These are phyloP conservation scores for Corythoichthys intestinalis DNA, from an alignment of 2,113 vertebrate species.

Conservation along the genomic window DNA sequence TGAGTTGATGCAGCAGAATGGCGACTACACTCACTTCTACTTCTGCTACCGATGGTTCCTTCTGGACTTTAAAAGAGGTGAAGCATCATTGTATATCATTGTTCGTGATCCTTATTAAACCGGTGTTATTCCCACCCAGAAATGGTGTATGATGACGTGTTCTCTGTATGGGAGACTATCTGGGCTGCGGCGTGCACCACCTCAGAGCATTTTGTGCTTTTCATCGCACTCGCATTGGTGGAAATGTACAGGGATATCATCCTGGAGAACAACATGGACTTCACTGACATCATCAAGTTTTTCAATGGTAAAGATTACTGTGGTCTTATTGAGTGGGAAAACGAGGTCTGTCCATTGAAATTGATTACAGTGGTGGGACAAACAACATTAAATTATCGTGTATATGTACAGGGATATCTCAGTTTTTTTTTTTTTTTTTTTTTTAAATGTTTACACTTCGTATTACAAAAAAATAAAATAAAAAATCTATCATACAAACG, in stretches of 20 bases:
- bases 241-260: conserved; percentile 96
- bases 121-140: conserved; percentile 66
- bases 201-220: conserved; percentile 92
- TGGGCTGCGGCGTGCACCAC: conserved; percentile 90
- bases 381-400: background rate
- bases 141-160: conserved; percentile 92
- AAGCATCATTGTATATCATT: conserved; percentile 4
- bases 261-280: conserved; percentile 98
- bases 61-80: conserved; percentile 95
- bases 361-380: background rate
- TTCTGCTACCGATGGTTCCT: conserved; percentile 99
- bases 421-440: too few relatives aligned
- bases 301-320: conserved; percentile 83
- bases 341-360: too few relatives aligned
- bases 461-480: too few relatives aligned
- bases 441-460: too few relatives aligned
- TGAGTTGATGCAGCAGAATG: conserved; percentile 98
- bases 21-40: conserved; percentile 98
- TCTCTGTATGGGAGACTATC: conserved; percentile 95
- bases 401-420: background rate
- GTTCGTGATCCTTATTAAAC: background rate
- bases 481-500: too few relatives aligned
- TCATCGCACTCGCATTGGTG: conserved; percentile 91
- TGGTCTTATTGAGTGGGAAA: background rate
- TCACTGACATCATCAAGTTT: conserved; percentile 99